Percentiles rank a stretch among this genome's conserved stretches.
Conservation (phyloP, 2,888 invertebrate genomes). For the Oithona nana region DNA sequence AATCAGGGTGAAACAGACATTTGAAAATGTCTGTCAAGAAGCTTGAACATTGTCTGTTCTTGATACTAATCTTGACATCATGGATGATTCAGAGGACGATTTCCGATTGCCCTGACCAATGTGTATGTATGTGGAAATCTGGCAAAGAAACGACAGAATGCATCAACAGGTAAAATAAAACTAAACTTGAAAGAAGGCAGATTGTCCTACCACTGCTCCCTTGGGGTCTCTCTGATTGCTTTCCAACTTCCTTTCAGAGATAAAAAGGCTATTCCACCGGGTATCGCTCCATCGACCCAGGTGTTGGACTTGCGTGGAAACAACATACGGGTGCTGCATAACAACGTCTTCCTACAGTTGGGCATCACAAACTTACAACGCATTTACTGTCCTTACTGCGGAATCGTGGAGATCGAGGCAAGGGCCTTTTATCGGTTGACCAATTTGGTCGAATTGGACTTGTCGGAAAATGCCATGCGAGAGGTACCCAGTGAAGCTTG, state of each 20-base stretch:
- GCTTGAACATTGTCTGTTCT: too few relatives aligned
- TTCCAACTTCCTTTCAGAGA: too few relatives aligned
- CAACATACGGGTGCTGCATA: neutral
- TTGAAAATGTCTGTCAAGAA: too few relatives aligned
- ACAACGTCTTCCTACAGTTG: conserved; percentile 2
- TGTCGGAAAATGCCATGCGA: conserved; percentile 10
- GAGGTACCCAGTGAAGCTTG: neutral
- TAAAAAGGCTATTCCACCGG: neutral
- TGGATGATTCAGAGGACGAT: neutral
- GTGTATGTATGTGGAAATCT: conserved; percentile 17
- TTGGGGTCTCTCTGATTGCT: too few relatives aligned
- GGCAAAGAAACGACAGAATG: conserved; percentile 17
- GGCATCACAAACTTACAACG: conserved; percentile 13
- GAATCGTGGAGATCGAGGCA: neutral
- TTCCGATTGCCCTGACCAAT: conserved; percentile 7
- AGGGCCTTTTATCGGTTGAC: neutral
- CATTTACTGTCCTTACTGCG: conserved; percentile 9
- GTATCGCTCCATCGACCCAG: conserved; percentile 6
- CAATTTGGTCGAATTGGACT: conserved; percentile 10
- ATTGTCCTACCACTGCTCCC: too few relatives aligned
- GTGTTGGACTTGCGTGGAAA: conserved; percentile 5
- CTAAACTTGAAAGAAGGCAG: neutral
- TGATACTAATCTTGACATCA: too few relatives aligned
- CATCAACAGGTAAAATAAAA: conserved; percentile 1
- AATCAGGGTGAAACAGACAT: too few relatives aligned